These are phyloP conservation scores for Callyntrura guangdongensis DNA, from an alignment of 2,888 invertebrate species.

Conservation along the genomic window DNA sequence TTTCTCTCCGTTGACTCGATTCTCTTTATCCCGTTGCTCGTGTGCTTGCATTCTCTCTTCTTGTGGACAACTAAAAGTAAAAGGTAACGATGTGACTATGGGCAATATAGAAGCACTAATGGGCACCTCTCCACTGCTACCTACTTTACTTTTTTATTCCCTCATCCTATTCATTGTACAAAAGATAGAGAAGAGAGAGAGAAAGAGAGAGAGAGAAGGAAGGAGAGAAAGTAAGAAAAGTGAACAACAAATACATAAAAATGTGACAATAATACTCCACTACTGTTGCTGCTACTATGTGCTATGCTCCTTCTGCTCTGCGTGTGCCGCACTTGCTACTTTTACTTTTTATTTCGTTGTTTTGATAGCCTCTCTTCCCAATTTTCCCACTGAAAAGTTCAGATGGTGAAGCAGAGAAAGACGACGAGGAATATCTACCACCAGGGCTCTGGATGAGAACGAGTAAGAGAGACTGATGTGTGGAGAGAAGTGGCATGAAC, in stretches of 20 bases:
- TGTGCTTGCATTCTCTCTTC: background rate
- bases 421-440: background rate
- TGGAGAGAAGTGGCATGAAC: constrained; percentile 51
- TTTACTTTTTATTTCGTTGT: background rate
- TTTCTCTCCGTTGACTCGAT: background rate
- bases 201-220: constrained; percentile 7
- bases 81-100: constrained; percentile 75
- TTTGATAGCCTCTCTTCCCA: background rate
- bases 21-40: background rate
- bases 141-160: background rate
- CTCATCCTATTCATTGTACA: background rate
- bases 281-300: background rate
- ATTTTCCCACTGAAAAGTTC: background rate
- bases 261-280: constrained; percentile 59
- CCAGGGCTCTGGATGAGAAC: background rate
- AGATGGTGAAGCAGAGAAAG: background rate
- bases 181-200: background rate
- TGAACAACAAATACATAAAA: constrained; percentile 64
- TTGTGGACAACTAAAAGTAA: constrained; percentile 58
- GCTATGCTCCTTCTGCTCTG: background rate
- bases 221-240: constrained; percentile 21
- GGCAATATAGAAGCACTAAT: constrained; percentile 60
- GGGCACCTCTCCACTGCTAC: constrained; percentile 29
- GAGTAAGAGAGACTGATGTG: constrained; percentile 7
- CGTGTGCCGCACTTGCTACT: background rate